Conservation (phyloP, 2,888 invertebrate species). For the Sinopyrophorus schimmeli region DNA sequence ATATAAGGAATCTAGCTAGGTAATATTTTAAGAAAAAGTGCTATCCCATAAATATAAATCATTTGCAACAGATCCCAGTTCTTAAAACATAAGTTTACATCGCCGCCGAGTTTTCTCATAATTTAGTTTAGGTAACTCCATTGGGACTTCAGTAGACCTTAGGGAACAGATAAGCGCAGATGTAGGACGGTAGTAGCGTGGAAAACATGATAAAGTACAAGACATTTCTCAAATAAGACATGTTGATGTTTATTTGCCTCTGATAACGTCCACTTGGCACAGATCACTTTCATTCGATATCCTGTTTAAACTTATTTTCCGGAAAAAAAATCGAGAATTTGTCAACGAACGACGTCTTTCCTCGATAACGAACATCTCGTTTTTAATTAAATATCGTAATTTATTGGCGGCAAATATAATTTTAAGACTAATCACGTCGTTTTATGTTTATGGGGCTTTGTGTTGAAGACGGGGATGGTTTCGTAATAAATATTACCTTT, state of each 20-base stretch:
- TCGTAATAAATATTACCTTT: slow-evolving; percentile 1
- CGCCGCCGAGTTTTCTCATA: slow-evolving; percentile 41
- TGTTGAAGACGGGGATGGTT: too few relatives aligned
- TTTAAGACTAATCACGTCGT: too few relatives aligned
- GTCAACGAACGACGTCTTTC: slow-evolving; percentile 9
- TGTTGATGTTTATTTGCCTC: slow-evolving; percentile 30
- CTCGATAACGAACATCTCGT: slow-evolving; percentile 1
- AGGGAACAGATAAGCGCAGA: slow-evolving; percentile 29
- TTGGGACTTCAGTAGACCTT: slow-evolving; percentile 26
- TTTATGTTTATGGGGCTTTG: too few relatives aligned
- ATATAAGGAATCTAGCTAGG: background rate
- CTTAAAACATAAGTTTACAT: slow-evolving; percentile 43
- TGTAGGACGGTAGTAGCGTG: slow-evolving; percentile 28
- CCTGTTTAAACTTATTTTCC: too few relatives aligned
- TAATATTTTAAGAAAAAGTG: slow-evolving; percentile 14
- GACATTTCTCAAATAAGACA: slow-evolving; percentile 36
- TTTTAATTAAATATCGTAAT: too few relatives aligned
- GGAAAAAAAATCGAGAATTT: background rate
- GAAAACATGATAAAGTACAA: slow-evolving; percentile 38
- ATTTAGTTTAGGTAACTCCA: slow-evolving; percentile 40
- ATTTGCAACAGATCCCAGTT: slow-evolving; percentile 23
- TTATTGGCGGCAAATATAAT: too few relatives aligned
- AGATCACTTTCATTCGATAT: slow-evolving; percentile 13
- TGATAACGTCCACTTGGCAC: slow-evolving; percentile 22
- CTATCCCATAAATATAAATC: slow-evolving; percentile 24